Evolutionary conservation across 30 jellyfish, hydroid and myxozoan species (phyloP), one percentile per base, ranked within the genome.

Genomic region (Aurelia coerulea): DNA sequence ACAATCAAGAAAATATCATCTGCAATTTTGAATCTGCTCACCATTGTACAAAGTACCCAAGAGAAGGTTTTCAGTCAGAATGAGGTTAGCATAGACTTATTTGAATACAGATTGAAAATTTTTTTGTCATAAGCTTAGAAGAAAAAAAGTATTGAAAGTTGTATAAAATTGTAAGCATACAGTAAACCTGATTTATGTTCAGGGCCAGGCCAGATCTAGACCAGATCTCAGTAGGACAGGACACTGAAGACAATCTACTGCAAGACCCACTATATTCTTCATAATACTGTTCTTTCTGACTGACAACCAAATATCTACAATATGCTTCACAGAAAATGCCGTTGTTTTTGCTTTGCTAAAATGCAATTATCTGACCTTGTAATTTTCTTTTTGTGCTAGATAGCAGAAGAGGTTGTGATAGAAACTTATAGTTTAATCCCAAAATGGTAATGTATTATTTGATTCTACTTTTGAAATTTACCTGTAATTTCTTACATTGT

Each of bases 341-440:
- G 0, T 39, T 39, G 10, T 39, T 9, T 3, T 39, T 39, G 51
- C 51, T 3, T 39, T 39, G 29, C 6, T 39, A 3, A 10, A 17
- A 9, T 46, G 12, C 56, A 46, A 6, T 46, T 46, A 0, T 9
- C 49, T 67, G 37, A n/a, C 0, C 7, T 67, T 23, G 9, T 67
- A 2, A 5, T 14, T 15, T 18, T 54, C 23, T 74, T 49, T 59
- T 34, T 31, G n/a, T 42, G 35, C 53, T 37, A 78, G 89, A 50
- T 64, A 17, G 42, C 89, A 33, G 89, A 78, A 41, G 89, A 66
- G 9, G 73, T 34, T 6, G 29, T 66, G 19, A 49, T 71, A 65
- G 78, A 80, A 51, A 37, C 65, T 42, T 65, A 7, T 33, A 62
- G 63, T 51, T 18, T 66, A 49, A 53, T 80, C 18, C 90, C 90